Percentiles rank a stretch among this genome's conserved stretches.
Evolutionary conservation across 1,140 invertebrate species (phyloP).

Genomic region (Scaptomyza pallida): DNA sequence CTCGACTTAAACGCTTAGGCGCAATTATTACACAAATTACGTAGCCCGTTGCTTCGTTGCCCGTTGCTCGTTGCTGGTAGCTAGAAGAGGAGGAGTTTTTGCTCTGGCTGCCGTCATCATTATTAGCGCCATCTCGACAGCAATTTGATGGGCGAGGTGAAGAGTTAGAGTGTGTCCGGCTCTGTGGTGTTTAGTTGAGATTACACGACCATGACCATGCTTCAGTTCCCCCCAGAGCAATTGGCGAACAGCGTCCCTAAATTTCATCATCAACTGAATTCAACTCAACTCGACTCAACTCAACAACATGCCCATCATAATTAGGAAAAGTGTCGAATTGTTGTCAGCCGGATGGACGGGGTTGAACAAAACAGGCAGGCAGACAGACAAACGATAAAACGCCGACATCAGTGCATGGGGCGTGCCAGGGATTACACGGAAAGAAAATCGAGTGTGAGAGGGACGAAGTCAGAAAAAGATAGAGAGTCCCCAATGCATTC

Average conservation of each 20-base stretch:
- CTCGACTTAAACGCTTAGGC: constrained; percentile 80
- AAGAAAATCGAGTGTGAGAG: constrained; percentile 11
- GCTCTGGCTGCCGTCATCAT: constrained; percentile 38
- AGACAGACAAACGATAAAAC: constrained; percentile 26
- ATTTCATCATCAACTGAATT: constrained; percentile 65
- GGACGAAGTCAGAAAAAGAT: no score
- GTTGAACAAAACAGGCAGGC: constrained; percentile 13
- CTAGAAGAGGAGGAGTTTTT: neutral
- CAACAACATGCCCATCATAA: constrained; percentile 78
- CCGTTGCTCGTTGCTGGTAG: neutral
- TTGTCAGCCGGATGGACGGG: constrained; percentile 54
- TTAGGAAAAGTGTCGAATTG: constrained; percentile 78
- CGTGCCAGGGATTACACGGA: neutral
- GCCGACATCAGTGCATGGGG: constrained; percentile 27
- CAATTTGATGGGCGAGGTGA: constrained; percentile 56
- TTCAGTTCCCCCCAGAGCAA: neutral
- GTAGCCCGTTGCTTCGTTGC: constrained; percentile 1
- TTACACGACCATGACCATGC: constrained; percentile 54
- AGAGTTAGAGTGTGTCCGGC: constrained; percentile 46
- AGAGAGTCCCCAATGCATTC: constrained; percentile 6
- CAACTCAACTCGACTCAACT: constrained; percentile 53
- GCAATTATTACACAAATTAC: constrained; percentile 81
- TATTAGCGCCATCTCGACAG: constrained; percentile 62
- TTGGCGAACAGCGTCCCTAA: constrained; percentile 42
- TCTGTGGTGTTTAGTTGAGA: constrained; percentile 50